phyloP scores from a whole-genome alignment of 2,888 invertebrate species.

The Escarpia spicata region DNA sequence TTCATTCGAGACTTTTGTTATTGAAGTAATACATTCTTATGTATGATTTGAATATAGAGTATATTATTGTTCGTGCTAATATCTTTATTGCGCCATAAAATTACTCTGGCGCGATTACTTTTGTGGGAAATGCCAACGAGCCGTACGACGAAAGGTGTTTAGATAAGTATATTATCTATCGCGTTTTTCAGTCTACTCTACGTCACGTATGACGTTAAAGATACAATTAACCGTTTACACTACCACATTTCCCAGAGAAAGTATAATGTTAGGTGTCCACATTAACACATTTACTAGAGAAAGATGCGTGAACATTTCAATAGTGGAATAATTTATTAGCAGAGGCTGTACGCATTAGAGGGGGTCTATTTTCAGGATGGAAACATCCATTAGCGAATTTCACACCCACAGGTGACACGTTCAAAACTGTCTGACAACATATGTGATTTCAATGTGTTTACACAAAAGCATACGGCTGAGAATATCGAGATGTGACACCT shows the following conservation, averaged over 20 bases:
- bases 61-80: background rate
- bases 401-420: background rate
- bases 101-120: background rate
- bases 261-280: background rate
- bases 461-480: background rate
- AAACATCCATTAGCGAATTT: background rate
- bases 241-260: background rate
- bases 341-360: background rate
- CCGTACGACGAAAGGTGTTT: too few species aligned
- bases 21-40: too few species aligned
- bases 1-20: too few species aligned
- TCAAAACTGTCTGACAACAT: background rate
- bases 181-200: background rate
- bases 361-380: background rate
- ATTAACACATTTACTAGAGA: background rate
- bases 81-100: background rate
- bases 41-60: background rate
- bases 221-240: background rate
- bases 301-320: background rate
- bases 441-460: background rate
- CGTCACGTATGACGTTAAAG: background rate
- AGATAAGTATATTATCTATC: background rate
- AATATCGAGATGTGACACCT: background rate
- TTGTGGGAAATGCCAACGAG: background rate
- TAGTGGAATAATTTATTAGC: background rate